Conservation (phyloP, 2,113 vertebrate genomes). For the Tragelaphus imberbis region DNA sequence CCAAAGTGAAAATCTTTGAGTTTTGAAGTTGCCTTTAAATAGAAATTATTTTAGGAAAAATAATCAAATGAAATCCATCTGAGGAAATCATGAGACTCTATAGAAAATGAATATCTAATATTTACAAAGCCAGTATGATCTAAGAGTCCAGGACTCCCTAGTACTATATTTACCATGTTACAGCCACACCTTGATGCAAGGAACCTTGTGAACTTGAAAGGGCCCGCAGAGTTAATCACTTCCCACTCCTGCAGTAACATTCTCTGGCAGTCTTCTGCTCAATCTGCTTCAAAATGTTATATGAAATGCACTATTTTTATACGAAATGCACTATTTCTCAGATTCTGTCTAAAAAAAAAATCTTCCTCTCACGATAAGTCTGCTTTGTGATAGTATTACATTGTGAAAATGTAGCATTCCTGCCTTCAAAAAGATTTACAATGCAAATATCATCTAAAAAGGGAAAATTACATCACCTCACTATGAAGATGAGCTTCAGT, state of each 20-base stretch:
- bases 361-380: neutral
- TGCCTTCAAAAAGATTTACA: conserved; percentile 46
- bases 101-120: neutral
- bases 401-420: neutral
- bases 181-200: neutral
- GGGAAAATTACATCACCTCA: conserved; percentile 43
- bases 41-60: neutral
- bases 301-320: neutral
- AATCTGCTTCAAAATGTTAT: conserved; percentile 33
- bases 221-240: neutral
- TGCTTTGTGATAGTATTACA: conserved; percentile 38
- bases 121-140: neutral
- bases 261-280: neutral
- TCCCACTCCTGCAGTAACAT: neutral
- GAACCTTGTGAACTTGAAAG: neutral
- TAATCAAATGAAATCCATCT: neutral
- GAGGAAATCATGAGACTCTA: neutral
- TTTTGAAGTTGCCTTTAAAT: conserved; percentile 18
- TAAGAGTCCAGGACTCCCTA: neutral
- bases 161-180: neutral
- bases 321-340: conserved; percentile 44
- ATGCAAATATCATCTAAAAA: conserved; percentile 45
- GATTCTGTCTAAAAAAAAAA: conserved; percentile 33
- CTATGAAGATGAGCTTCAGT: conserved; percentile 29
- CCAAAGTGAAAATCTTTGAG: neutral